A percentile compares a stretch with the other conserved stretches of the same genome.
phyloP scores from a whole-genome alignment of 1,140 invertebrate species.

The Charaxes varanes region DNA sequence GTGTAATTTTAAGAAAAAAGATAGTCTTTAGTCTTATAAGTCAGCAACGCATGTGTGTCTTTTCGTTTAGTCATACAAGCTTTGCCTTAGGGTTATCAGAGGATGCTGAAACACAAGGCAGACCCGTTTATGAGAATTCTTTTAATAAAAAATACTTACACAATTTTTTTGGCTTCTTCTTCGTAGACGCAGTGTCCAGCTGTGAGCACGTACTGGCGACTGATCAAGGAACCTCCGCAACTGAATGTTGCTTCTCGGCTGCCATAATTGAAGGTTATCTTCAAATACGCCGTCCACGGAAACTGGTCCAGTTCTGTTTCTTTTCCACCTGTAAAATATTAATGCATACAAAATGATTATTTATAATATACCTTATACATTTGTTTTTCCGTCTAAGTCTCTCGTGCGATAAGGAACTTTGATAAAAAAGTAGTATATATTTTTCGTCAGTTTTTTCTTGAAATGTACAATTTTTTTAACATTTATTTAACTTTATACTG shows the following conservation, averaged over 20 bases:
- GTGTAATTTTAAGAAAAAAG: too few species aligned
- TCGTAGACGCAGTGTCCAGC: conserved; percentile 80
- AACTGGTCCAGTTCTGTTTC: conserved; percentile 51
- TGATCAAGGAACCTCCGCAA: conserved; percentile 79
- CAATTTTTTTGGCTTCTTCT: conserved; percentile 24
- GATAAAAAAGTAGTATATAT: too few species aligned
- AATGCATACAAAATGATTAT: background rate
- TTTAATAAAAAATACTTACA: conserved; percentile 29
- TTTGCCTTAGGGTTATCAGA: too few species aligned
- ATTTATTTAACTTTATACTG: too few species aligned
- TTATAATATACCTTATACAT: conserved; percentile 1
- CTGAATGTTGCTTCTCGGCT: conserved; percentile 26
- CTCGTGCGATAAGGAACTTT: too few species aligned
- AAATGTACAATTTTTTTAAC: too few species aligned
- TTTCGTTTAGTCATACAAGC: too few species aligned
- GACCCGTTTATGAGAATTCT: background rate
- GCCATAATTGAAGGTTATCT: conserved; percentile 35
- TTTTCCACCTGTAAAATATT: conserved; percentile 35
- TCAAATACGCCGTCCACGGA: conserved; percentile 56
- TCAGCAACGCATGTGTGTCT: too few species aligned
- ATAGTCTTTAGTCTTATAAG: too few species aligned
- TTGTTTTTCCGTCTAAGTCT: too few species aligned
- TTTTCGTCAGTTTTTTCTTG: too few species aligned
- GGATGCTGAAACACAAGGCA: too few species aligned
- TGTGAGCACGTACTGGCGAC: conserved; percentile 77